Conservation (phyloP, 2,888 invertebrate genomes). For the Acrocera orbiculus region DNA sequence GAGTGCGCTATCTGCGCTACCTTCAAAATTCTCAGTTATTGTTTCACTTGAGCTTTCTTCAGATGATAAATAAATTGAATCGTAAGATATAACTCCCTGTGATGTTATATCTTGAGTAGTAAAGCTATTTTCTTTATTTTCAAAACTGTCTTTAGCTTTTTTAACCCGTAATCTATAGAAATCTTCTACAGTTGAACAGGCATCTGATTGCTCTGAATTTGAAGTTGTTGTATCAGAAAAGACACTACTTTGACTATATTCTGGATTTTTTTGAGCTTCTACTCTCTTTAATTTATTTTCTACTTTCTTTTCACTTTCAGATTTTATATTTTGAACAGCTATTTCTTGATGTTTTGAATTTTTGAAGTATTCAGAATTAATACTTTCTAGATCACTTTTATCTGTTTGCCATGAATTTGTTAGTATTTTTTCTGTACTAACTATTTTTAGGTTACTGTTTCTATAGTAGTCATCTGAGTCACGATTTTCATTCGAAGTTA, state of each 20-base stretch:
- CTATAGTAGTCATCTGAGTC: slow-evolving; percentile 29
- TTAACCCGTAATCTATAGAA: not conserved
- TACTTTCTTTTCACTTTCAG: too few species aligned
- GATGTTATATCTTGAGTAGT: too few species aligned
- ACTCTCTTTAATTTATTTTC: slow-evolving; percentile 6
- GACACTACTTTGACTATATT: slow-evolving; percentile 26
- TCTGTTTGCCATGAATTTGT: slow-evolving; percentile 32
- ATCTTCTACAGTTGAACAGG: slow-evolving; percentile 18
- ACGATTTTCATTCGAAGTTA: slow-evolving; percentile 16
- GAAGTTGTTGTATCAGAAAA: slow-evolving; percentile 28
- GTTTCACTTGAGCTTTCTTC: slow-evolving; percentile 27
- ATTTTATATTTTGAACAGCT: too few species aligned
- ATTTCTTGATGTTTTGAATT: slow-evolving; percentile 28
- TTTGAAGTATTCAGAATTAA: slow-evolving; percentile 31
- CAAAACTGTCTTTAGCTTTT: not conserved
- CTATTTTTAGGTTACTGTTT: too few species aligned
- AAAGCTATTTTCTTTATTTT: slow-evolving; percentile 1
- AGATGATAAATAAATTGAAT: slow-evolving; percentile 30
- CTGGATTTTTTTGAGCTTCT: slow-evolving; percentile 13
- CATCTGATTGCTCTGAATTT: slow-evolving; percentile 27
- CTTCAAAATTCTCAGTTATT: slow-evolving; percentile 18
- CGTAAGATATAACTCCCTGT: slow-evolving; percentile 26
- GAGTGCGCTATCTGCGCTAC: too few species aligned
- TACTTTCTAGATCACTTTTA: slow-evolving; percentile 31
- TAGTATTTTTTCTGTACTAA: too few species aligned